These are phyloP conservation scores for Ophioderma brevispina DNA, from an alignment of 35 echinoderm and acorn worm species.

Conservation along the genomic window DNA sequence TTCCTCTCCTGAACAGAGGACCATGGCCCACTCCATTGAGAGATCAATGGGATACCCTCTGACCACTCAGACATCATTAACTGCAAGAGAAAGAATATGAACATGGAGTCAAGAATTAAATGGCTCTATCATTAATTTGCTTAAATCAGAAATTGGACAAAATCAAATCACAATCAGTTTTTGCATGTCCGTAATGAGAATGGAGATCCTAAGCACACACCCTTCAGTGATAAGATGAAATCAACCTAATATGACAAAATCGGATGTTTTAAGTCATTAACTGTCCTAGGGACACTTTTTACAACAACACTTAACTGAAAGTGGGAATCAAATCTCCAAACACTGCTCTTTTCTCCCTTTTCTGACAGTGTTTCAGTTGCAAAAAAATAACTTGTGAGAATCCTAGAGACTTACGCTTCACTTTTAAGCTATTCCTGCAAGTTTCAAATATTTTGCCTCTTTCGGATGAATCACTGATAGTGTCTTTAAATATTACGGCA, in stretches of 20 bases:
- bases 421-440: too few relatives aligned
- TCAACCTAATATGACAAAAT: neutral
- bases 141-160: neutral
- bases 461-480: too few relatives aligned
- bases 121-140: neutral
- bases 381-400: too few relatives aligned
- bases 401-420: too few relatives aligned
- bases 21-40: constrained; percentile 85
- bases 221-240: neutral
- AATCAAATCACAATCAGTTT: neutral
- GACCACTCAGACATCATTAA: constrained; percentile 96
- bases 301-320: too few relatives aligned
- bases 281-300: too few relatives aligned
- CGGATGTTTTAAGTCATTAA: neutral
- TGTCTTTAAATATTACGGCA: too few relatives aligned
- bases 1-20: constrained; percentile 80
- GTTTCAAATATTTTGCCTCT: too few relatives aligned
- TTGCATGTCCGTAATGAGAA: neutral
- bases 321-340: too few relatives aligned
- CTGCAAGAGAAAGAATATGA: constrained; percentile 51
- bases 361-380: too few relatives aligned
- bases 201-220: neutral
- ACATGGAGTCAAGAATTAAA: neutral
- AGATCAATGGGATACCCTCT: constrained; percentile 80
- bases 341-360: too few relatives aligned